A percentile compares a stretch with the other conserved stretches of the same genome.
These are phyloP conservation scores for Ramphastos sulfuratus DNA, from an alignment of 2,113 vertebrate genomes.

Conservation along the genomic window DNA sequence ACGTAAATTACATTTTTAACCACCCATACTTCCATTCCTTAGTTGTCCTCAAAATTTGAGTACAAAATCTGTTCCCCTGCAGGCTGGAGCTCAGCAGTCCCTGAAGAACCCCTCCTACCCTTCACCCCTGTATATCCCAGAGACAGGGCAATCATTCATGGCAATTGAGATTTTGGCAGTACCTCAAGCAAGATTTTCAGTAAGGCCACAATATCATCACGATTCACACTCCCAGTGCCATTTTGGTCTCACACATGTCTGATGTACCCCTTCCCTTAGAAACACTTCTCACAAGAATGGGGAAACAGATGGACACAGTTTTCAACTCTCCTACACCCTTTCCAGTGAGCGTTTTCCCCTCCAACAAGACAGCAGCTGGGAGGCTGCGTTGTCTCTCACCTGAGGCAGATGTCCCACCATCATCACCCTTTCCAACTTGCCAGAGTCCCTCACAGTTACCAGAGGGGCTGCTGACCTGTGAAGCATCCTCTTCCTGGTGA, in stretches of 20 bases:
- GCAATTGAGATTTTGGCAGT: background rate
- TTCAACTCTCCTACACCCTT: background rate
- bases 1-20: background rate
- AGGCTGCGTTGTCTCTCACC: background rate
- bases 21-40: background rate
- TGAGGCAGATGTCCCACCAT: background rate
- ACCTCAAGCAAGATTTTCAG: background rate
- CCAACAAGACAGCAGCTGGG: accelerated
- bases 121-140: background rate
- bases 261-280: background rate
- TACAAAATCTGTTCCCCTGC: background rate
- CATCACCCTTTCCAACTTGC: accelerated
- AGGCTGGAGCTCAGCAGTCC: background rate
- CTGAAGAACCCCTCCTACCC: background rate
- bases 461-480: accelerated
- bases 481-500: background rate
- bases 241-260: background rate
- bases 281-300: accelerated
- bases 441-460: accelerated
- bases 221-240: accelerated
- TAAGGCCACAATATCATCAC: background rate
- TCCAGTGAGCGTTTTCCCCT: background rate
- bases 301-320: accelerated
- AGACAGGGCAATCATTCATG: accelerated
- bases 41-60: background rate